phyloP scores from a whole-genome alignment of 2,113 vertebrate genomes.

The Pygoscelis adeliae region DNA sequence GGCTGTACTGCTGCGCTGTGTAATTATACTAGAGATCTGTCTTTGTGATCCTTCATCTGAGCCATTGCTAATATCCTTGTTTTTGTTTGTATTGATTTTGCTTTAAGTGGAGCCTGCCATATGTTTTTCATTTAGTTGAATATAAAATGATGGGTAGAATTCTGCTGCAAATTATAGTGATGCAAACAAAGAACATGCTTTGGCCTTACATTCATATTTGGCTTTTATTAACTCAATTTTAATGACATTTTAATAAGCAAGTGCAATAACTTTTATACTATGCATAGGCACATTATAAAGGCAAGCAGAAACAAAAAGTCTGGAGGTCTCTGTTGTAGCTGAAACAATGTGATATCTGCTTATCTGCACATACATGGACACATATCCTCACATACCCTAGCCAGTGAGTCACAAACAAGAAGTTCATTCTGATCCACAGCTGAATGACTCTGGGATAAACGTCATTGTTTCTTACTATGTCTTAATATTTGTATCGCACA shows the following conservation, averaged over 20 bases:
- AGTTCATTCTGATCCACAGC: background rate
- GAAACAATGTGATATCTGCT: background rate
- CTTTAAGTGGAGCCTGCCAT: background rate
- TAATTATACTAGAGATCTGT: background rate
- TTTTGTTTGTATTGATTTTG: constrained; percentile 37
- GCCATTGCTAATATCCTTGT: constrained; percentile 18
- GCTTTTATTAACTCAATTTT: background rate
- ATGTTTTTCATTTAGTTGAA: constrained; percentile 2
- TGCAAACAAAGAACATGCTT: background rate
- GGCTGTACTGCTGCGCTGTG: background rate
- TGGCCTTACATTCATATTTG: background rate
- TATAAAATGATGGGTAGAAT: constrained; percentile 21
- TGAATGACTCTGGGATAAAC: background rate
- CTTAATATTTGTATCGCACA: background rate
- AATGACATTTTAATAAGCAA: background rate
- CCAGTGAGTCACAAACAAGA: background rate
- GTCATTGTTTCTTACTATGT: background rate
- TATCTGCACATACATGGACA: background rate
- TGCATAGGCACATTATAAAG: background rate
- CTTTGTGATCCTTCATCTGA: constrained; percentile 6
- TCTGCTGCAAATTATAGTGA: background rate
- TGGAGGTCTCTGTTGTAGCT: background rate
- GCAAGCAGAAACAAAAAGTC: background rate
- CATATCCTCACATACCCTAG: background rate
- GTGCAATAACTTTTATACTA: background rate